Evolutionary conservation across 2,888 invertebrate genomes (phyloP), one percentile per base, ranked within the genome.

Genomic region (Leptopilina myrica): DNA sequence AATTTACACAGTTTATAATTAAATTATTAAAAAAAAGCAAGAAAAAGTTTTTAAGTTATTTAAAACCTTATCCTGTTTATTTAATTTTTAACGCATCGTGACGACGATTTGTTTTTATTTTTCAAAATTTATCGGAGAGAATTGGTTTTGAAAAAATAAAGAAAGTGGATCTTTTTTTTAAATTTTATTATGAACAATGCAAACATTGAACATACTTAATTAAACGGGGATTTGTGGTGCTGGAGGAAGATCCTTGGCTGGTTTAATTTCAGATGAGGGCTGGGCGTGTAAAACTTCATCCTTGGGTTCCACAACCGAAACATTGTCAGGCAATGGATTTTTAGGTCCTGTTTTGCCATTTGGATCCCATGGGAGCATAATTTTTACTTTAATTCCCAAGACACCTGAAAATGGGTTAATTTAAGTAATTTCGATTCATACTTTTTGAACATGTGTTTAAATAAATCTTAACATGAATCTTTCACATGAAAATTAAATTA

Each of bases 281-380:
- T 94, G 94, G 26, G 93, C 91, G 15, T 95, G 96, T 77, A 95
- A 93, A 77, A 95, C 94, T 93, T 99, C 99, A 89, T 99, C 98
- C 93, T 99, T 99, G 79, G 99, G 99, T 93, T 99, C 99, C 80
- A 97, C 96, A 86, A 99, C 99, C 88, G 96, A 95, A 85, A 99
- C 98, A 92, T 98, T 97, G 93, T 99, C 99, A 75, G 99, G 99
- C 90, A 99, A 95, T 6, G 99, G 99, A 92, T 96, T 96, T 94
- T 98, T 98, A 85, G 99, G 99, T 77, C 99, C 99, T 89, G 95
- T 97, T 94, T 99, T 99, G 92, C 99, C 99, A 92, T 96, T 96
- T 82, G 98, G 96, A 93, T 99, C 99, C 95, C 98, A 98, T 64
- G 99, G 99, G 93, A 99, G 95, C 99, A 99, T 99, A 93, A 99